A percentile compares a stretch with the other conserved stretches of the same genome.
Evolutionary conservation across 2,797 vertebrate species (phyloP).

Genomic region (Holocentrus rufus): DNA sequence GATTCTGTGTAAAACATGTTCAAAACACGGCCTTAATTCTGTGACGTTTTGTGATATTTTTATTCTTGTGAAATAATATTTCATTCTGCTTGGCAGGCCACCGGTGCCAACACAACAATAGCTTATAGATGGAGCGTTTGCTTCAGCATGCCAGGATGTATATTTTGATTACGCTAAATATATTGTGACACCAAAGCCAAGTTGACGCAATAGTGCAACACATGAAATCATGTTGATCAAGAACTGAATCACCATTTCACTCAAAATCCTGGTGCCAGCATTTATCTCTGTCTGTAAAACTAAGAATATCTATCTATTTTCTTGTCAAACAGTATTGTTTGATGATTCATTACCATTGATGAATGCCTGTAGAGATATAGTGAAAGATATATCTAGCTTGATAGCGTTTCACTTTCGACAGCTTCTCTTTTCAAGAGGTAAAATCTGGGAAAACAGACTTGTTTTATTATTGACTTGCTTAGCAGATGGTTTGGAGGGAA

Average conservation of each 20-base stretch:
- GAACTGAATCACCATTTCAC: slow-evolving; percentile 34
- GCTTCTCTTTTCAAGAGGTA: slow-evolving; percentile 73
- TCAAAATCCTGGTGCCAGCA: slow-evolving; percentile 1
- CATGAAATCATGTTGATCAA: background rate
- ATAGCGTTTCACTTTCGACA: slow-evolving; percentile 74
- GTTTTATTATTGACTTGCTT: slow-evolving; percentile 79
- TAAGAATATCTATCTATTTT: slow-evolving; percentile 48
- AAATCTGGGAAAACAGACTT: slow-evolving; percentile 62
- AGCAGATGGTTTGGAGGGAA: slow-evolving; percentile 84
- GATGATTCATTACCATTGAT: slow-evolving; percentile 53
- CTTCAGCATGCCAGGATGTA: background rate
- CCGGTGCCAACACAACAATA: background rate
- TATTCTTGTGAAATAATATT: slow-evolving; percentile 11
- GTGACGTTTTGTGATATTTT: slow-evolving; percentile 12
- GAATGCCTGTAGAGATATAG: slow-evolving; percentile 17
- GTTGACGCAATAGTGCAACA: background rate
- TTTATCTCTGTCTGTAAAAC: slow-evolving; percentile 8
- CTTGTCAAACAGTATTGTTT: slow-evolving; percentile 42
- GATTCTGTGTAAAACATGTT: slow-evolving; percentile 17
- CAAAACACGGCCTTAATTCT: slow-evolving; percentile 3
- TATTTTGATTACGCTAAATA: background rate
- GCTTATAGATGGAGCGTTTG: background rate
- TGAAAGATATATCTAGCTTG: slow-evolving; percentile 15
- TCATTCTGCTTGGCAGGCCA: background rate
- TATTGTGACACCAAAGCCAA: background rate